Evolutionary conservation across 2,888 invertebrate genomes (phyloP), one percentile per base, ranked within the genome.

Genomic region (Fragum sueziense): DNA sequence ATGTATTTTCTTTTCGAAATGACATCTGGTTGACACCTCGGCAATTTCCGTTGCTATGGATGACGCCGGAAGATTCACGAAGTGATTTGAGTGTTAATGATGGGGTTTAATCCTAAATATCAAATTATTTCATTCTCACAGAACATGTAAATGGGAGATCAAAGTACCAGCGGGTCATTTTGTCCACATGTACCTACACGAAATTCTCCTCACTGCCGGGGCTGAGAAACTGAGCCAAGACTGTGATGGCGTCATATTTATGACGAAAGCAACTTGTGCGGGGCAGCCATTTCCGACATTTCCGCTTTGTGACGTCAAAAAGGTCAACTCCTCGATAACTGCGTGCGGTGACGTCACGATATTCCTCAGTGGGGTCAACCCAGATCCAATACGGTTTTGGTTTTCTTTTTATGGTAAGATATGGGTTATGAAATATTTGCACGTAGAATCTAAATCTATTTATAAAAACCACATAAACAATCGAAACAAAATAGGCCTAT

Each of bases 361-460:
- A 27, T 54, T 74, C 2, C 65, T 84, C 37, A 70, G 70, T 9
- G 65, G 47, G 17, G 57, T 47, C 20, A 69, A 62, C 20, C 57
- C 67, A 11, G 25, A 78, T 31, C 62, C 70, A 3, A 79, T 82
- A 62, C 47, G 84, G 29, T 84, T 84, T 51, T 79, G 78, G 78
- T 68, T 84, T 11, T 84, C 84, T 6, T 84, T 80, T 70, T 76
- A 80, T 59, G 84, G 84, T 84, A 74, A 47, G 80, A 67, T n/a
- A n/a, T n/a, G n/a, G n/a, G n/a, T n/a, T n/a, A n/a, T n/a, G n/a
- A n/a, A n/a, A n/a, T n/a, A n/a, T n/a, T n/a, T n/a, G n/a, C n/a
- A n/a, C n/a, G n/a, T n/a, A n/a, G n/a, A n/a, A n/a, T n/a, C n/a
- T n/a, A n/a, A n/a, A n/a, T n/a, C n/a, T n/a, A n/a, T n/a, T n/a